Percentiles rank a stretch among this genome's conserved stretches.
phyloP scores from a whole-genome alignment of 1,140 invertebrate species.

The Drosophila nannoptera region DNA sequence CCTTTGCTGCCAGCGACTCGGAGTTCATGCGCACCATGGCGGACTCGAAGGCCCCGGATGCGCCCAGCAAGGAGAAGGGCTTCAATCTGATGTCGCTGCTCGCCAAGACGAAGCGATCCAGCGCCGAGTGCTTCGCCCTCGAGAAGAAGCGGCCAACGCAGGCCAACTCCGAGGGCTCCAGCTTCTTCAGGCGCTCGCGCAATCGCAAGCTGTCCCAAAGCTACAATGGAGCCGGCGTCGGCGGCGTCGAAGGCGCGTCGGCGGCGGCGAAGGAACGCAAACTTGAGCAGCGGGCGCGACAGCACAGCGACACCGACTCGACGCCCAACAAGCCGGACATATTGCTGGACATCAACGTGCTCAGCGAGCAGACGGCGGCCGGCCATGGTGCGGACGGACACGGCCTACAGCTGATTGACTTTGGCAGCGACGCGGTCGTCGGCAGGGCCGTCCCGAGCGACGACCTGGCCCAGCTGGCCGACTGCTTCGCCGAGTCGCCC shows the following conservation, averaged over 20 bases:
- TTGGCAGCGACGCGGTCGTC: slow-evolving; percentile 42
- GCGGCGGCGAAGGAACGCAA: slow-evolving; percentile 65
- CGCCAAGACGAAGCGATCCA: slow-evolving; percentile 72
- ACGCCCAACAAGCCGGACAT: slow-evolving; percentile 76
- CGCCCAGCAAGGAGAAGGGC: slow-evolving; percentile 60
- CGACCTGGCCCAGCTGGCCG: slow-evolving; percentile 66
- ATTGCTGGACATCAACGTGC: slow-evolving; percentile 73
- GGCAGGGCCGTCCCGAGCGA: slow-evolving; percentile 40
- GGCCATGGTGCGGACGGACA: slow-evolving; percentile 20
- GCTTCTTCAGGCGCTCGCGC: slow-evolving; percentile 66
- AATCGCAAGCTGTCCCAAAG: slow-evolving; percentile 76
- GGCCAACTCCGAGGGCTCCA: slow-evolving; percentile 68
- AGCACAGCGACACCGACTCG: slow-evolving; percentile 75
- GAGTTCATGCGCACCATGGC: slow-evolving; percentile 69
- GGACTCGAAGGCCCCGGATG: slow-evolving; percentile 40
- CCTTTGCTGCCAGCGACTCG: slow-evolving; percentile 73
- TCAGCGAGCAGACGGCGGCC: slow-evolving; percentile 58
- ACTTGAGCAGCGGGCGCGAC: slow-evolving; percentile 58
- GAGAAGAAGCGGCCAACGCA: slow-evolving; percentile 68
- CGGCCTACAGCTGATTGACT: slow-evolving; percentile 69
- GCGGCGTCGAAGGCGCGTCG: no score
- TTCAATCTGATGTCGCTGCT: slow-evolving; percentile 69
- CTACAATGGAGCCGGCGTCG: slow-evolving; percentile 65
- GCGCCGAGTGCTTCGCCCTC: slow-evolving; percentile 69
- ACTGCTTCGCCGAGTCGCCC: slow-evolving; percentile 69